Percentiles rank a stretch among this genome's conserved stretches.
phyloP scores from a whole-genome alignment of 2,888 invertebrate genomes.

The Falcaria lacertinaria region DNA sequence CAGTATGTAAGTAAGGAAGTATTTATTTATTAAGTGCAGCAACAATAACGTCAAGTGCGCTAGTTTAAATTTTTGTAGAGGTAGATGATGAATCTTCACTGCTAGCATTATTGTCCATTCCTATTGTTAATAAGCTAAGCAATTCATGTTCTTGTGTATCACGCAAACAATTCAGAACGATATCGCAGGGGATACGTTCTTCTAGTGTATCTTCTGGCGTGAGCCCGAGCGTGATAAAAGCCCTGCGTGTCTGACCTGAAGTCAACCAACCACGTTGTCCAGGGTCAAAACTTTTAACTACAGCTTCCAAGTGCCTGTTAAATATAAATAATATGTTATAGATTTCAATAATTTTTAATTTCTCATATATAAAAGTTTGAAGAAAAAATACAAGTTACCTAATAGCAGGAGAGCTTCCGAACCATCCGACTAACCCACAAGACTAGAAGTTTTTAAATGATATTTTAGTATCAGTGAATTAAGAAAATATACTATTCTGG shows the following conservation, averaged over 20 bases:
- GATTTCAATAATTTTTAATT: too few relatives aligned
- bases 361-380: too few relatives aligned
- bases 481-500: too few relatives aligned
- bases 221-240: conserved; percentile 52
- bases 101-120: conserved; percentile 18
- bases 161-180: conserved; percentile 32
- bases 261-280: conserved; percentile 61
- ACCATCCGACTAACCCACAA: too few relatives aligned
- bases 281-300: conserved; percentile 69
- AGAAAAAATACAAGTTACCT: too few relatives aligned
- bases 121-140: conserved; percentile 40
- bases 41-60: too few relatives aligned
- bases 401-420: too few relatives aligned
- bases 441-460: too few relatives aligned
- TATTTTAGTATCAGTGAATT: too few relatives aligned
- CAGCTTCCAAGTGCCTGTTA: conserved; percentile 53
- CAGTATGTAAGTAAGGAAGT: too few relatives aligned
- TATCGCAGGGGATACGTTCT: conserved; percentile 37
- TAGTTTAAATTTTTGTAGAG: background rate
- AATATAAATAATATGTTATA: too few relatives aligned
- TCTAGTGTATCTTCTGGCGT: conserved; percentile 29
- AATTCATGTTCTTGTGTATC: conserved; percentile 51
- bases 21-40: too few relatives aligned
- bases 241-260: conserved; percentile 54
- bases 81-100: conserved; percentile 7